These are phyloP conservation scores for Chaenodraco wilsoni DNA, from an alignment of 2,797 vertebrate species.

Conservation along the genomic window DNA sequence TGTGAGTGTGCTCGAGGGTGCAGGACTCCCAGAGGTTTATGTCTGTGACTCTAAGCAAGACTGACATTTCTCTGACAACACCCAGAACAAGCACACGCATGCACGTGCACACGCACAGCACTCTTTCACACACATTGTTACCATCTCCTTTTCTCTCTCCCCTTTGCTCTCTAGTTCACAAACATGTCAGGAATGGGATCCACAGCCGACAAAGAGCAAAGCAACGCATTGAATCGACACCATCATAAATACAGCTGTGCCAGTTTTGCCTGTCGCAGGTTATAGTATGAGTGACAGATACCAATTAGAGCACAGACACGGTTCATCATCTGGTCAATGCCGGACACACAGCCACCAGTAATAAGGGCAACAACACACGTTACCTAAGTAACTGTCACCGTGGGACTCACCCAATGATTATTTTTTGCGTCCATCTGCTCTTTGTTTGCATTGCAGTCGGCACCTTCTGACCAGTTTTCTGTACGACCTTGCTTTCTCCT, in stretches of 20 bases:
- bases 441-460: conserved; percentile 70
- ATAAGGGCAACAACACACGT: conserved; percentile 39
- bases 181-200: conserved; percentile 65
- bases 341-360: conserved; percentile 36
- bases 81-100: conserved; percentile 65
- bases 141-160: conserved; percentile 38
- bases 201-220: conserved; percentile 52
- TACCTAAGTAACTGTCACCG: conserved; percentile 55
- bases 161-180: conserved; percentile 64
- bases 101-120: conserved; percentile 25
- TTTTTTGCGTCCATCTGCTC: conserved; percentile 56
- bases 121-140: conserved; percentile 35
- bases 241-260: conserved; percentile 39
- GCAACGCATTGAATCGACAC: conserved; percentile 49
- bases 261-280: conserved; percentile 15
- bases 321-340: conserved; percentile 46
- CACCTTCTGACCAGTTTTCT: conserved; percentile 80
- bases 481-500: conserved; percentile 84
- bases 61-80: conserved; percentile 85
- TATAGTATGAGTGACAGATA: conserved; percentile 53
- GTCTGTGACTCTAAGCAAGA: conserved; percentile 82
- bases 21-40: conserved; percentile 79
- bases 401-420: conserved; percentile 35
- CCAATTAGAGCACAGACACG: conserved; percentile 44
- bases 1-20: conserved; percentile 76